Evolutionary conservation across 2,113 vertebrate genomes (phyloP), one percentile per base, ranked within the genome.

Genomic region (Peromyscus polionotus): DNA sequence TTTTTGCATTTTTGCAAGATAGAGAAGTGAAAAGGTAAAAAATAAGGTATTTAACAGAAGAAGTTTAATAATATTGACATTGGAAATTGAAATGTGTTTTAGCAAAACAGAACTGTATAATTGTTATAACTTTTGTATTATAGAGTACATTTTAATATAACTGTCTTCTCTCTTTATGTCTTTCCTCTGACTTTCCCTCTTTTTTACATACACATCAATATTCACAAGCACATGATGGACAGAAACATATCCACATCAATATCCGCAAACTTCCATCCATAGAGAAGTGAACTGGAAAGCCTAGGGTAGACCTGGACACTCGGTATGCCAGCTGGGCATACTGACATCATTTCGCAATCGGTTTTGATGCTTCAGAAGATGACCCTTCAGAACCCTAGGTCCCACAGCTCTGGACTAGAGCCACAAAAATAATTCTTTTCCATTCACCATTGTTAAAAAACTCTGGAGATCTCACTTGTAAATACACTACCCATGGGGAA

Each of bases 291-390:
- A 57, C 20, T 70, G 24, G 12, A 81, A 61, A 22, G 1, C 3
- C 26, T 33, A 42, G 17, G 63, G 17, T 24, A 70, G 19, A 20
- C 1, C 0, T 65, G 20, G 57, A 20, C 11, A 13, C 17, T 31
- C 6, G 5, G 16, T 22, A 17, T 39, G 14, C 20, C 61, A 80
- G 2, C 9, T 68, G 9, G 4, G 2, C 5, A 0, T 24, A 24
- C 4, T 57, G 36, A 73, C 28, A 9, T 63, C 70, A 7, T 68
- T 84, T 88, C 3, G n/a, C 42, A 77, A 17, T 80, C 4, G 3
- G 6, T 54, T 63, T 39, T 24, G 20, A 16, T 45, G 10, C 3
- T 19, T 9, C 9, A 45, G 10, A 67, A 7, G 9, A 19, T 2
- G 57, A 57, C 20, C 14, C 67, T 54, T 12, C 36, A 19, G 12